Percentiles rank a stretch among this genome's conserved stretches.
Evolutionary conservation across 1,140 invertebrate genomes (phyloP).

Genomic region (Aphelinus atriplicis): DNA sequence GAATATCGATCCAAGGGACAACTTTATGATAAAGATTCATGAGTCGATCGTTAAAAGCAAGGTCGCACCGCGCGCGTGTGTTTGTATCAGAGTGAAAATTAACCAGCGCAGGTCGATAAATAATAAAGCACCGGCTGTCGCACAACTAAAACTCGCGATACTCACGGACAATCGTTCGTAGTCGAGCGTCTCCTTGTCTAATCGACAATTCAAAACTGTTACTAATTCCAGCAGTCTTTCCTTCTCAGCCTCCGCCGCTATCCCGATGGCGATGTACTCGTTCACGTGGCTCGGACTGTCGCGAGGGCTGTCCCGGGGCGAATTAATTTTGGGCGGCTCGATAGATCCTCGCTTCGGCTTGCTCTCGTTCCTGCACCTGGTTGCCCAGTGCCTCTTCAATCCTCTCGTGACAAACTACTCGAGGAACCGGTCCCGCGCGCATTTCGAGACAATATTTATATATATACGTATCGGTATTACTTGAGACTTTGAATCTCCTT

Average conservation of each 20-base stretch:
- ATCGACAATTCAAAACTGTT: conserved; percentile 62
- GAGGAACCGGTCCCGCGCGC: too few relatives aligned
- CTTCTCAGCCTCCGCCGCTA: conserved; percentile 68
- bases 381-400: too few relatives aligned
- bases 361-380: background rate
- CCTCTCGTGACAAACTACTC: too few relatives aligned
- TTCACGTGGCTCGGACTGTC: conserved; percentile 44
- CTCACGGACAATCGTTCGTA: conserved; percentile 47
- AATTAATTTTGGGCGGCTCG: too few relatives aligned
- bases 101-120: background rate
- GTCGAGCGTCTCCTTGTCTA: conserved; percentile 65
- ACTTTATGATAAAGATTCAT: too few relatives aligned
- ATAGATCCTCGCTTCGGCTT: background rate
- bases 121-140: too few relatives aligned
- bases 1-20: too few relatives aligned
- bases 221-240: conserved; percentile 66
- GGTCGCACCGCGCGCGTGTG: too few relatives aligned
- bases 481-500: conserved; percentile 52
- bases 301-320: background rate
- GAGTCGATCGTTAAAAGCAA: too few relatives aligned
- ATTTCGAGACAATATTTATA: too few relatives aligned
- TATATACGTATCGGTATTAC: conserved; percentile 24
- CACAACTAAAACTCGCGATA: background rate
- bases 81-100: background rate
- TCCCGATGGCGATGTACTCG: conserved; percentile 58